Percentiles rank a stretch among this genome's conserved stretches.
Conservation (phyloP, 2,113 vertebrate species). For the Uria aalge region DNA sequence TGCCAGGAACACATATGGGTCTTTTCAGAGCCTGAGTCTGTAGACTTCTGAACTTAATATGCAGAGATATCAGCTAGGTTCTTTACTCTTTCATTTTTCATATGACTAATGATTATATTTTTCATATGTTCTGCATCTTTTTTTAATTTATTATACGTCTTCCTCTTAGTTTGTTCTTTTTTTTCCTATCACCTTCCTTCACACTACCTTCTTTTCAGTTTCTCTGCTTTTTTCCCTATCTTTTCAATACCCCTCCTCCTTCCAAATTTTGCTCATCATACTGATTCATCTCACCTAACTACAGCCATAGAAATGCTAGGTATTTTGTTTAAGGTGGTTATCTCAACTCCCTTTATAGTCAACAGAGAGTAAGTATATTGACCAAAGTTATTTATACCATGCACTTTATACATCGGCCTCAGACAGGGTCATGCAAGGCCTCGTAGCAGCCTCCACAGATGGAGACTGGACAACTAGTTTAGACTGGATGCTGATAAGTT, state of each 20-base stretch:
- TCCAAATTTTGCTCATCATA: not conserved
- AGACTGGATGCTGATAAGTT: not conserved
- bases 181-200: not conserved
- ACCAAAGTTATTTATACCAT: not conserved
- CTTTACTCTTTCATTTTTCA: not conserved
- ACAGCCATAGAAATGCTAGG: not conserved
- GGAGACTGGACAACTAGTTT: not conserved
- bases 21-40: not conserved
- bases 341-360: not conserved
- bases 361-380: not conserved
- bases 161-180: not conserved
- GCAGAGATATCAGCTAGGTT: not conserved
- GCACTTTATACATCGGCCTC: not conserved
- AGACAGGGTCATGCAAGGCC: not conserved
- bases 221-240: not conserved
- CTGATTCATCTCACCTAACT: not conserved
- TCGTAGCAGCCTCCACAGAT: not conserved
- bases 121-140: not conserved
- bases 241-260: not conserved
- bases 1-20: not conserved
- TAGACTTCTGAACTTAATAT: not conserved
- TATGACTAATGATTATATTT: not conserved
- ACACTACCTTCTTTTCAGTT: not conserved
- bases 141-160: not conserved
- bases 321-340: not conserved